phyloP scores from a whole-genome alignment of 2,888 invertebrate species.

The Acleris sparsana region DNA sequence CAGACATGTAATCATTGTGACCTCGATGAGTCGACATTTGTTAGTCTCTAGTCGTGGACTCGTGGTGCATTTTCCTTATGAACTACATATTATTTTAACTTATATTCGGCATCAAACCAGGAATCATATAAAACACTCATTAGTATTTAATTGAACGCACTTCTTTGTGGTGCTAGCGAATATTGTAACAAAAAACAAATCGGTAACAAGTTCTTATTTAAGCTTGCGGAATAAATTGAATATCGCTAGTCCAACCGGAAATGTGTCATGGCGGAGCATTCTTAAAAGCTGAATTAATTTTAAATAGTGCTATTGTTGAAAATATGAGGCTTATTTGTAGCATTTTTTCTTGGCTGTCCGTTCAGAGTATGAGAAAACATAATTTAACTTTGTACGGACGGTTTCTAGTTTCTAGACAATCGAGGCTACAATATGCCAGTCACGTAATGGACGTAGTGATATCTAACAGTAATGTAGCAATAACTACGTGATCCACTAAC shows the following conservation, averaged over 20 bases:
- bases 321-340: background rate
- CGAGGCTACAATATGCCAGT: conserved; percentile 17
- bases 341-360: background rate
- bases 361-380: conserved; percentile 2
- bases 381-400: background rate
- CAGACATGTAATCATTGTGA: conserved; percentile 20
- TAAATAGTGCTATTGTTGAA: no score
- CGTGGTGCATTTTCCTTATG: conserved; percentile 25
- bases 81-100: conserved; percentile 21
- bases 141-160: conserved; percentile 25
- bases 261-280: conserved; percentile 2
- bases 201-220: conserved; percentile 19
- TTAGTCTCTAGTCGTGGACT: conserved; percentile 3
- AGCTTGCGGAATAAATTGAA: conserved; percentile 9
- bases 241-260: conserved; percentile 1
- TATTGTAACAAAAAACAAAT: conserved; percentile 17
- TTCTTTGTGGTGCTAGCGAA: conserved; percentile 21
- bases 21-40: conserved; percentile 13
- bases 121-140: conserved; percentile 8
- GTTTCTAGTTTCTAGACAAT: conserved; percentile 12
- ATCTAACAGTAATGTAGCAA: conserved; percentile 16
- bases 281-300: background rate
- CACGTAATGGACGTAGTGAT: conserved; percentile 15
- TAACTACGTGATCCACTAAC: conserved; percentile 11
- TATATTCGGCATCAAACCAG: background rate